Percentiles rank a stretch among this genome's conserved stretches.
Conservation (phyloP, 2,797 vertebrate species). For the Notoglanidium macrostoma region DNA sequence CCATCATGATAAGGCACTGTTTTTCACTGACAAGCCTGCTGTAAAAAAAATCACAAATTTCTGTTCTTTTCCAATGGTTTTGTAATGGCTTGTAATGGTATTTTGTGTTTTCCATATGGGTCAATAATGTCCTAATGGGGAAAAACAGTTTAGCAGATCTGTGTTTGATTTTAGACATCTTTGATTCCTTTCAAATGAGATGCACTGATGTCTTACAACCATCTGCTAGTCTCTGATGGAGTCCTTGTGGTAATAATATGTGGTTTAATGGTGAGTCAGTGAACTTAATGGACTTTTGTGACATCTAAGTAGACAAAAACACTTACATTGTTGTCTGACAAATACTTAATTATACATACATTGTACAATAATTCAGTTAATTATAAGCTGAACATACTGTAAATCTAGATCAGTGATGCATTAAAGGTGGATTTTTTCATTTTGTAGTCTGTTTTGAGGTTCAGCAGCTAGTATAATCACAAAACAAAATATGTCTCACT, state of each 20-base stretch:
- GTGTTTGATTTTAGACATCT: not conserved
- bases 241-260: not conserved
- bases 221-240: not conserved
- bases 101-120: not conserved
- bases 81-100: not conserved
- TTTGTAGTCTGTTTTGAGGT: not conserved
- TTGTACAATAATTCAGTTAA: not conserved
- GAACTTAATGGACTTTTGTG: not conserved
- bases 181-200: conserved; percentile 7
- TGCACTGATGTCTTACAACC: not conserved
- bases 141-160: conserved; percentile 1
- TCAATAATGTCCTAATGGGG: not conserved
- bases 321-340: not conserved
- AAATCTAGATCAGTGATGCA: not conserved
- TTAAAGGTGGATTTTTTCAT: not conserved
- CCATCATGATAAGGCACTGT: not conserved
- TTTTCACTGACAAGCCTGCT: not conserved
- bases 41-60: not conserved
- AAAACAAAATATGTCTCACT: not conserved
- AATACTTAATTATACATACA: not conserved
- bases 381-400: not conserved
- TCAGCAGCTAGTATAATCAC: not conserved
- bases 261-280: not conserved
- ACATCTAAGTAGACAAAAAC: not conserved
- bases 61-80: not conserved